A percentile compares a stretch with the other conserved stretches of the same genome.
phyloP scores from a whole-genome alignment of 2,797 vertebrate genomes.

The Megaceryle alcyon region DNA sequence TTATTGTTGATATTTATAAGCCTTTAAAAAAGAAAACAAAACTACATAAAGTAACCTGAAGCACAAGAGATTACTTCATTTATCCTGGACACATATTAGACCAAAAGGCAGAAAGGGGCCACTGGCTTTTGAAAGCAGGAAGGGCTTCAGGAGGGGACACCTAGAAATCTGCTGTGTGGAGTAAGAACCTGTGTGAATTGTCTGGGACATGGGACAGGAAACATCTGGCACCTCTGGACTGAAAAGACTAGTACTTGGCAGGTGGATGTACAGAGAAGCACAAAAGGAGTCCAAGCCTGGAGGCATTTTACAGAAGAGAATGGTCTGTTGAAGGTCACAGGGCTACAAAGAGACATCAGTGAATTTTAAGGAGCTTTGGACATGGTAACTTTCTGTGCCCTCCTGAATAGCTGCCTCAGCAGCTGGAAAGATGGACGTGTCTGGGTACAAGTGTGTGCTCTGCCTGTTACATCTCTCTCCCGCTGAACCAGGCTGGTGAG shows the following conservation, averaged over 20 bases:
- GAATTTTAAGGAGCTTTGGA: neutral
- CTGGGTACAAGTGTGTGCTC: accelerated
- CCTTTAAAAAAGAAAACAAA: neutral
- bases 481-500: no score
- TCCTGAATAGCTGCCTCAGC: neutral
- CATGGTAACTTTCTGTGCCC: neutral
- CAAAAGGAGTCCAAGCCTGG: neutral
- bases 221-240: neutral
- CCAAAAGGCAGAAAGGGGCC: neutral
- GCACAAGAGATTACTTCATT: neutral
- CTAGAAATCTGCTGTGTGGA: neutral
- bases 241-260: neutral
- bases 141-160: neutral
- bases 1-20: neutral
- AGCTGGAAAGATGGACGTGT: neutral
- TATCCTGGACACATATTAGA: neutral
- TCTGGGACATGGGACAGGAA: neutral
- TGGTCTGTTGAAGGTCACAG: neutral
- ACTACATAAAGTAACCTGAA: neutral
- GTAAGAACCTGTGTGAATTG: accelerated
- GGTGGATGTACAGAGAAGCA: neutral
- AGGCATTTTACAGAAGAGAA: neutral
- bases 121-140: neutral
- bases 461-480: neutral
- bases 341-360: neutral